phyloP scores from a whole-genome alignment of 2,113 vertebrate species.

The Neolamprologus variostigma region DNA sequence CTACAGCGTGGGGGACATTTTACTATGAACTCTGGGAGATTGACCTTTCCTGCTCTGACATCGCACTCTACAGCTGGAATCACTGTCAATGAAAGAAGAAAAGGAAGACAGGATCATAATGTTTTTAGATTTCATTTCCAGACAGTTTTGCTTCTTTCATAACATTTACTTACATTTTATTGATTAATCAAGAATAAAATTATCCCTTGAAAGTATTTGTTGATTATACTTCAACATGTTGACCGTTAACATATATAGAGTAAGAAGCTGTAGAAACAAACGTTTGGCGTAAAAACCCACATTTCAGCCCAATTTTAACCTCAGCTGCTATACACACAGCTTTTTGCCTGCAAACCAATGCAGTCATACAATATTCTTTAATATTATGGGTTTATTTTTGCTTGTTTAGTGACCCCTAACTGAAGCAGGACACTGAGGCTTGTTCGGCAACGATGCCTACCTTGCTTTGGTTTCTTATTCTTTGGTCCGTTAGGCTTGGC shows the following conservation, averaged over 20 bases:
- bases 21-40: constrained; percentile 87
- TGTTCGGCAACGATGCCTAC: constrained; percentile 56
- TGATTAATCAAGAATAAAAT: not conserved
- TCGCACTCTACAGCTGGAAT: constrained; percentile 87
- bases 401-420: not conserved
- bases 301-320: not conserved
- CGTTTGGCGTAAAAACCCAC: not conserved
- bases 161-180: not conserved
- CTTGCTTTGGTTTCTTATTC: constrained; percentile 83
- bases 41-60: constrained; percentile 88
- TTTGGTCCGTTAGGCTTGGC: constrained; percentile 80
- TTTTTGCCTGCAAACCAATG: not conserved
- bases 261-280: not conserved
- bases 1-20: constrained; percentile 88
- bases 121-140: not conserved
- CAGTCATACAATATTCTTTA: not conserved
- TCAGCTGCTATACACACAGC: not conserved
- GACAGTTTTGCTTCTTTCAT: not conserved
- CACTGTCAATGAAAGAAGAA: constrained; percentile 61
- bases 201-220: not conserved
- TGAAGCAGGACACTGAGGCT: not conserved
- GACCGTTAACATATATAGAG: not conserved
- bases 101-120: not conserved
- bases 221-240: not conserved
- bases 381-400: not conserved